Conservation (phyloP, 2,113 vertebrate species). For the Pardalotus punctatus region DNA sequence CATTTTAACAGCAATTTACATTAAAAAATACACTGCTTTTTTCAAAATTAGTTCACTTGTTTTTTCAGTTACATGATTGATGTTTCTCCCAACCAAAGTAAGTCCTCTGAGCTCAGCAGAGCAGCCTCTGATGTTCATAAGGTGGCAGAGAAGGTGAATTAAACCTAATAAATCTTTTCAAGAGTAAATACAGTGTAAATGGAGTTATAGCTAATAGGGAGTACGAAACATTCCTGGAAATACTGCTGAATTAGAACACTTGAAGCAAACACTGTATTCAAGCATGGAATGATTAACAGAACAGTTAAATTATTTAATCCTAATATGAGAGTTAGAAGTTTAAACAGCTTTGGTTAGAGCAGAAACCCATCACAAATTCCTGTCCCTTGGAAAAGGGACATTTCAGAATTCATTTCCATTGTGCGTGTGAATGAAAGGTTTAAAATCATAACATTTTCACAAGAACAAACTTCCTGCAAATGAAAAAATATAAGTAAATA, state of each 20-base stretch:
- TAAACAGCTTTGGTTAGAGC: not conserved
- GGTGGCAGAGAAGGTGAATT: not conserved
- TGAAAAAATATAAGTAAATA: not conserved
- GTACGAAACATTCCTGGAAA: not conserved
- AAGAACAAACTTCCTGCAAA: not conserved
- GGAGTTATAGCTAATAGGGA: not conserved
- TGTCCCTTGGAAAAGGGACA: not conserved
- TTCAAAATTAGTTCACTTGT: not conserved
- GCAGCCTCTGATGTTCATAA: not conserved
- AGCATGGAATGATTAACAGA: not conserved
- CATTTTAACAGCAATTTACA: not conserved
- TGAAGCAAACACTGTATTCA: not conserved
- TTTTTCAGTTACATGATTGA: not conserved
- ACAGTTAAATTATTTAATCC: not conserved
- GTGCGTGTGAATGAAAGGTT: not conserved
- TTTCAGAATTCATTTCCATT: not conserved
- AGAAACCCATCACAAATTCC: not conserved
- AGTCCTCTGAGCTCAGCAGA: not conserved
- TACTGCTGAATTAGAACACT: not conserved
- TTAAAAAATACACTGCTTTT: not conserved
- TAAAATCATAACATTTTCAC: not conserved
- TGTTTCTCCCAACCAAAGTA: not conserved
- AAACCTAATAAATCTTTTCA: not conserved
- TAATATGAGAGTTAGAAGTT: not conserved
- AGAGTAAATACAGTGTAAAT: not conserved